Conservation (phyloP, 2,113 vertebrate genomes). For the Etheostoma spectabile region DNA sequence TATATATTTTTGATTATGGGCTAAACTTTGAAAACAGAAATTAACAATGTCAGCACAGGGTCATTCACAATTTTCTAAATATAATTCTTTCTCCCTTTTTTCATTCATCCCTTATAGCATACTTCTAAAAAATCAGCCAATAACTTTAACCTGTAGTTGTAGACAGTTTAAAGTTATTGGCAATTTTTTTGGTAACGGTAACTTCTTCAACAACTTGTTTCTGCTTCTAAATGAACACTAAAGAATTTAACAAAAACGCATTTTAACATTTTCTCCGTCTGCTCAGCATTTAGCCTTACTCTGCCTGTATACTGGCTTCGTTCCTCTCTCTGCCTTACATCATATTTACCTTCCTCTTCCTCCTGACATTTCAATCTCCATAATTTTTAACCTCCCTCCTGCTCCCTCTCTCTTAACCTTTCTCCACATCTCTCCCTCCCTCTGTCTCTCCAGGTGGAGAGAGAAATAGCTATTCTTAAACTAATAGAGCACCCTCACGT, state of each 20-base stretch:
- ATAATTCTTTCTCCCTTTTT: not conserved
- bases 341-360: constrained; percentile 10
- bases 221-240: not conserved
- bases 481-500: constrained; percentile 95
- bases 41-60: too few species aligned
- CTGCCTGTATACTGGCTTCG: not conserved
- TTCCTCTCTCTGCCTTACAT: constrained; percentile 15
- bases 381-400: constrained; percentile 38
- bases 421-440: constrained; percentile 37
- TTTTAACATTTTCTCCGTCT: not conserved
- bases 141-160: too few species aligned
- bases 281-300: not conserved
- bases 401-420: constrained; percentile 35
- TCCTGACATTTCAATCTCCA: constrained; percentile 52
- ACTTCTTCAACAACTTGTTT: not conserved
- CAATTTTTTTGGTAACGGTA: too few species aligned
- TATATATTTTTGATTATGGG: too few species aligned
- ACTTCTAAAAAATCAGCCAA: not conserved
- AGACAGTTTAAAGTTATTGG: too few species aligned
- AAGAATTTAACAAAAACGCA: not conserved
- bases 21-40: not conserved
- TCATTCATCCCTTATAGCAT: not conserved
- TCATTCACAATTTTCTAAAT: not conserved
- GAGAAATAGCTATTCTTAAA: constrained; percentile 95
- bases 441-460: constrained; percentile 87